Evolutionary conservation across 2,113 vertebrate species (phyloP), one percentile per base, ranked within the genome.

Genomic region (Prionailurus bengalensis): DNA sequence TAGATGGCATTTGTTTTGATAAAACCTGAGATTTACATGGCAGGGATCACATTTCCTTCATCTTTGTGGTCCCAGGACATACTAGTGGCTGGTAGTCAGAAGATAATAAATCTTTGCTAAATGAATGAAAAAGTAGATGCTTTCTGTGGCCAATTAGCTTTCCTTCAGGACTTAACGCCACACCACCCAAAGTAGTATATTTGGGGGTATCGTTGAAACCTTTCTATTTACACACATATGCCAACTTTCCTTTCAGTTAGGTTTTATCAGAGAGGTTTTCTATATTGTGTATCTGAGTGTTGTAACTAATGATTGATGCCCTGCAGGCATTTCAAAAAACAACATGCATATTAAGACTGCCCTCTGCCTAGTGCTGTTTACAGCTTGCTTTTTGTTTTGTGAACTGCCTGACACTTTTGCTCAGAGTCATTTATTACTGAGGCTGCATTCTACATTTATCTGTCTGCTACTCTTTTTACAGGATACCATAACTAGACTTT

Each of bases 401-500:
- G 96, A 84, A 90, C 86, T 53, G 83, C 65, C 83, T 92, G 79
- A 81, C 58, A 66, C 74, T 90, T 92, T 63, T 73, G 63, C 45
- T 88, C 74, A 70, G 89, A 91, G 25, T 94, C 91, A 91, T 94
- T 94, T 92, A 68, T 97, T 93, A 94, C 42, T 2, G 45, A 78
- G 66, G 65, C 51, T 70, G 27, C 70, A 71, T 65, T 89, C 87
- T 10, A 12, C 39, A 23, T n/a, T 86, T n/a, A 87, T 29, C 93
- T 91, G 45, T 80, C 86, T 63, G 61, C 39, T 68, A 39, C 12
- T n/a, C 48, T 83, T 79, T 89, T 23, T 7, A 63, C 42, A 78
- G 66, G 23, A 39, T 48, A 33, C 27, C 14, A 0, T 61, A 79
- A 42, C 89, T n/a, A 81, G 79, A 55, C 48, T 94, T 88, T 66